phyloP scores from a whole-genome alignment of 2,888 invertebrate species.

The Nomada fucata region DNA sequence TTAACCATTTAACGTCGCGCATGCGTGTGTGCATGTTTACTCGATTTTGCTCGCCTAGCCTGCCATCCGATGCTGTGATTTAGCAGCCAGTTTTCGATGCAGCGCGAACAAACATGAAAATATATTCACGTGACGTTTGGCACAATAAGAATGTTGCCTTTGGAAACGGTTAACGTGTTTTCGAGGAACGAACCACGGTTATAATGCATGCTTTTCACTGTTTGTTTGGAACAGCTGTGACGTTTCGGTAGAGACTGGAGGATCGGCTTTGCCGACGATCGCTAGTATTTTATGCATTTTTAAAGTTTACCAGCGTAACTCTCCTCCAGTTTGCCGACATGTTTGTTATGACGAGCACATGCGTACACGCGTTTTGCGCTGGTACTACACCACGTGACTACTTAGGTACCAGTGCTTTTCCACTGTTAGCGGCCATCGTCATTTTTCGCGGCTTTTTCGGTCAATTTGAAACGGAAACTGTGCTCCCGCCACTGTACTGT shows the following conservation, averaged over 20 bases:
- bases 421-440: conserved; percentile 13
- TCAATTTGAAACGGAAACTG: not conserved
- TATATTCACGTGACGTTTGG: not conserved
- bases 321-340: conserved; percentile 6
- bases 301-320: conserved; percentile 26
- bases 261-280: conserved; percentile 17
- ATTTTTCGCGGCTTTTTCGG: conserved; percentile 7
- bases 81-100: not conserved
- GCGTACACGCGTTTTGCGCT: conserved; percentile 38
- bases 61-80: conserved; percentile 33
- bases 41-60: conserved; percentile 18
- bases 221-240: not conserved
- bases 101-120: not conserved
- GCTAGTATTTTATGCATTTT: conserved; percentile 33
- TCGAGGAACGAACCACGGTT: not conserved
- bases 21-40: conserved; percentile 45
- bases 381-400: conserved; percentile 40
- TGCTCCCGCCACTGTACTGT: not conserved
- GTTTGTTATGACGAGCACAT: conserved; percentile 44
- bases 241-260: not conserved
- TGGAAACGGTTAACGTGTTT: conserved; percentile 6
- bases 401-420: conserved; percentile 42
- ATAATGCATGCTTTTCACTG: not conserved
- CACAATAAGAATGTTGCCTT: not conserved
- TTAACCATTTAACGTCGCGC: conserved; percentile 45